These are phyloP conservation scores for Fulica atra DNA, from an alignment of 2,113 vertebrate genomes.

Conservation along the genomic window DNA sequence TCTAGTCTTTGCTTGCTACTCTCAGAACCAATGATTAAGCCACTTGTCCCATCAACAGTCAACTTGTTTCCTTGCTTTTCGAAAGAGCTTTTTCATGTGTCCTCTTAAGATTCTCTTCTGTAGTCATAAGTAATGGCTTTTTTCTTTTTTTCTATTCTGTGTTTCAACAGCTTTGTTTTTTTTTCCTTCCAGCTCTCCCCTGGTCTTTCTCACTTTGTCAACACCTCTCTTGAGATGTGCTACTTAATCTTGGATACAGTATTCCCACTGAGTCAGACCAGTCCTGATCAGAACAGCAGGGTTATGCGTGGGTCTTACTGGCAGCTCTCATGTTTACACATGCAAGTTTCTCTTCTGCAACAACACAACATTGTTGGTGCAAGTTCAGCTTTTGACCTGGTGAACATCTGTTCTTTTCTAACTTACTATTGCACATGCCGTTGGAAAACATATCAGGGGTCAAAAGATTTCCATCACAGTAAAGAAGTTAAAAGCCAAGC, in stretches of 20 bases:
- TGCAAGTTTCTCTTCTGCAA: not conserved
- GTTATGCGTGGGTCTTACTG: not conserved
- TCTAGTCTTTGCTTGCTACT: not conserved
- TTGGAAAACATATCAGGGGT: not conserved
- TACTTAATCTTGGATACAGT: not conserved
- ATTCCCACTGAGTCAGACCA: not conserved
- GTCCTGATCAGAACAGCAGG: not conserved
- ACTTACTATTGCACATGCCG: not conserved
- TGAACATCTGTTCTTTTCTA: not conserved
- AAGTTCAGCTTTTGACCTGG: not conserved
- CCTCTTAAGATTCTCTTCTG: not conserved
- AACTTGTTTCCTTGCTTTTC: not conserved
- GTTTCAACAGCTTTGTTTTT: not conserved
- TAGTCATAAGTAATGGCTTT: not conserved
- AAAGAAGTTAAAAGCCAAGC: not conserved
- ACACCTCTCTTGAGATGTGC: not conserved
- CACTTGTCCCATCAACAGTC: not conserved
- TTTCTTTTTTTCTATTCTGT: not conserved
- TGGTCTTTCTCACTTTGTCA: not conserved
- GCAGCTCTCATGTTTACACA: not conserved
- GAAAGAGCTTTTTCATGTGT: not conserved
- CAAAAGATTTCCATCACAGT: not conserved
- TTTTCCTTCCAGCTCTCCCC: not conserved
- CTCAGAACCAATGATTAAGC: not conserved
- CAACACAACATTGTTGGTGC: not conserved